Evolutionary conservation across 2,888 invertebrate species (phyloP), one percentile per base, ranked within the genome.

Genomic region (Ophion slaviceki): DNA sequence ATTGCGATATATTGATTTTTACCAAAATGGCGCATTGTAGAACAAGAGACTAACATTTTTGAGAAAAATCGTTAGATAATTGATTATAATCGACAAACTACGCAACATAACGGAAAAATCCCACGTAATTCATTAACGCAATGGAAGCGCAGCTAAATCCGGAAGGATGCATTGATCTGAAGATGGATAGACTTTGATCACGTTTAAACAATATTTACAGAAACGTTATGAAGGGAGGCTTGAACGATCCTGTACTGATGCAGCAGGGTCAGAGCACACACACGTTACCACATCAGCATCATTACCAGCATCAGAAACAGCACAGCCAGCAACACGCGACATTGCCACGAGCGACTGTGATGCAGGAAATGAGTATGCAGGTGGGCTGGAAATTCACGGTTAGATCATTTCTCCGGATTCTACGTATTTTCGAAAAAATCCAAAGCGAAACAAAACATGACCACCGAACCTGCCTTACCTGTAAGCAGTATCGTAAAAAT

Each of bases 201-300:
- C 14, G 1, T 74, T 28, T 70, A 0, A 36, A 67, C 0, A 10
- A 67, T 28, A 32, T 61, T 86, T 89, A 32, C 89, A 93, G 93
- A 85, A 95, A 95, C 89, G 94, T 96, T 57, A 95, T 96, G 76
- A 96, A 96, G 85, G 96, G 96, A 0, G 95, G 96, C 80, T 96
- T 96, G 5, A 94, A 94, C 75, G 96, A 95, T 86, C 94, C 85
- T 68, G 85, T 85, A 59, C 28, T 92, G 75, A 89, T 92, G 76
- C 90, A 90, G 78, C 92, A 92, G 89, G 92, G 92, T 78, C 92
- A 93, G 88, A 91, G 92, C 87, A 92, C 92, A 85, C 92, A 93
- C 86, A 92, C 94, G 84, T 87, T 93, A 86, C 94, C 95, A 85
- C 94, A 95, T 82, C 94, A 94, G 86, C 94, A 94, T 85, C 94